phyloP scores from a whole-genome alignment of 2,113 vertebrate species.

The Hippolais icterina region DNA sequence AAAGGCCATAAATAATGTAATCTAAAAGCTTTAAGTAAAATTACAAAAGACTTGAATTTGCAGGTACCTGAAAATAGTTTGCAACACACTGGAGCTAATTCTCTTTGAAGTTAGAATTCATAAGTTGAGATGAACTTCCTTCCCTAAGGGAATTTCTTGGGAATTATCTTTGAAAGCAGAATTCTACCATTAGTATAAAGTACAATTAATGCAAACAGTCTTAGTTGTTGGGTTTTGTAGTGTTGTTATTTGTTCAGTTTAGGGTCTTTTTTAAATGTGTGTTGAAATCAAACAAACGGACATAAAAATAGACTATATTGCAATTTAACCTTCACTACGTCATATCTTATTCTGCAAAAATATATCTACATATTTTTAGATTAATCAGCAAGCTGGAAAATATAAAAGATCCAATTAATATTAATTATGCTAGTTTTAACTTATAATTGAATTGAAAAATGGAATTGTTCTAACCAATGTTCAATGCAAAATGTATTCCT shows the following conservation, averaged over 20 bases:
- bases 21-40: background rate
- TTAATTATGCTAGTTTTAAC: background rate
- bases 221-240: background rate
- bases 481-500: background rate
- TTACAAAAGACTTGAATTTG: background rate
- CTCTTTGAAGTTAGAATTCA: background rate
- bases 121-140: background rate
- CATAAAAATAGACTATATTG: background rate
- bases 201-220: background rate
- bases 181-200: background rate
- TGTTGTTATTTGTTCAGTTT: background rate
- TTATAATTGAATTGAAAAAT: background rate
- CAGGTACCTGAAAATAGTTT: background rate
- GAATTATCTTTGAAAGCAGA: background rate
- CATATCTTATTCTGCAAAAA: background rate
- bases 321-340: background rate
- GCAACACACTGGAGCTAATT: background rate
- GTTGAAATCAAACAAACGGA: background rate
- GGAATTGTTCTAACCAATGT: background rate
- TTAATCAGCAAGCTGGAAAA: background rate
- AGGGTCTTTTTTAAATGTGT: background rate
- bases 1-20: background rate
- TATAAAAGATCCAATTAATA: background rate
- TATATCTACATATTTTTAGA: background rate
- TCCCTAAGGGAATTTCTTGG: background rate